These are phyloP conservation scores for Chiridota heheva DNA, from an alignment of 35 echinoderm and acorn worm genomes.

Conservation along the genomic window DNA sequence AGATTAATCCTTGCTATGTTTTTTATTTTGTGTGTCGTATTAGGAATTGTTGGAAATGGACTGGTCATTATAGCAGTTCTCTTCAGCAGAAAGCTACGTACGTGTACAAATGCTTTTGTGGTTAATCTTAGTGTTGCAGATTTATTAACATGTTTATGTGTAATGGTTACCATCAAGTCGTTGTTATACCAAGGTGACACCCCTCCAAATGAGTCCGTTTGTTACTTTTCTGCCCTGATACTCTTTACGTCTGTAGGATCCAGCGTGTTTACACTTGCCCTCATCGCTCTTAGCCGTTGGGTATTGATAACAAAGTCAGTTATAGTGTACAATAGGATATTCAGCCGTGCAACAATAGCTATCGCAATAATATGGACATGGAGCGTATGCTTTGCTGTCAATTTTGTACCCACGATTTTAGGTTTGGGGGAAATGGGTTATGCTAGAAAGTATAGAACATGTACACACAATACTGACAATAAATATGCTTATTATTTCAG, in stretches of 20 bases:
- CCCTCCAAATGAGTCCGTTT: constrained; percentile 38
- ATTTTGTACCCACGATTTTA: constrained; percentile 47
- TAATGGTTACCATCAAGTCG: constrained; percentile 32
- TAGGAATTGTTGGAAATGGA: constrained; percentile 47
- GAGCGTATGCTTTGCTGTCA: constrained; percentile 34
- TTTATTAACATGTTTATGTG: constrained; percentile 19
- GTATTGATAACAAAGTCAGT: constrained; percentile 44
- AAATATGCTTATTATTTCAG: constrained; percentile 41
- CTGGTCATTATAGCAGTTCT: constrained; percentile 58
- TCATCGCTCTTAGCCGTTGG: constrained; percentile 60
- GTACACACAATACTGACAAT: constrained; percentile 45
- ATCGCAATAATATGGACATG: constrained; percentile 48
- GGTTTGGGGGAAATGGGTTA: constrained; percentile 64
- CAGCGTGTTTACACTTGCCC: constrained; percentile 56
- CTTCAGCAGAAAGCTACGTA: constrained; percentile 33
- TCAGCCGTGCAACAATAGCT: constrained; percentile 16
- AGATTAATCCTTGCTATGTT: constrained; percentile 24
- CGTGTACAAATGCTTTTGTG: constrained; percentile 62
- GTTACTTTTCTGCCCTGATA: constrained; percentile 23
- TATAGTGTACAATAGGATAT: constrained; percentile 10
- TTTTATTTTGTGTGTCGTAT: constrained; percentile 3
- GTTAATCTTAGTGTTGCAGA: constrained; percentile 59
- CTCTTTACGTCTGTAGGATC: constrained; percentile 27
- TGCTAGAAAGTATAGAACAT: constrained; percentile 46
- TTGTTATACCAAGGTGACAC: neutral